Evolutionary conservation across 2,797 vertebrate genomes (phyloP), one percentile per base, ranked within the genome.

Genomic region (Octomys mimax): DNA sequence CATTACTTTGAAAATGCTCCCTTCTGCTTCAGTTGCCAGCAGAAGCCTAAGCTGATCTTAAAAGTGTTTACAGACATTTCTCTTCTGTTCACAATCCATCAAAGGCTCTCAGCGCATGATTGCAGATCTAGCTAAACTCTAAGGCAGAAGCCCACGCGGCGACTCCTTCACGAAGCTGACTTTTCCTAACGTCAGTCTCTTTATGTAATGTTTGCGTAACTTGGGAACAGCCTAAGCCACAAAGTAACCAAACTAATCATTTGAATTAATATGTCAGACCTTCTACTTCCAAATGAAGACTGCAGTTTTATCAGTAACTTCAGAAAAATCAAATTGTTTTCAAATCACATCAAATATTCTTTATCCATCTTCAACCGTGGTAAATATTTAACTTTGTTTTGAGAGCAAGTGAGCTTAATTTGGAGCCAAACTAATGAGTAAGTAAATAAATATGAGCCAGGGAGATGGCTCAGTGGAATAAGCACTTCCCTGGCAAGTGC

Each of bases 1-100:
- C 18, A 87, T 78, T 57, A 54, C 66, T 93, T 87, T 93, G 75
- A 96, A 96, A 96, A 93, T 92, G 54, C 31, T 93, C 84, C 39
- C 78, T 85, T 95, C 19, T 97, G 70, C 61, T 97, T 97, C 85
- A 87, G 36, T 86, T 87, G 82, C 36, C 10, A 75, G 24, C 73
- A 70, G 59, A 68, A 62, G 85, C 66, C 82, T 83, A 87, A 68
- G 57, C 31, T 6, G 18, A 89, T 68, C 19, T 96, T 92, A 80
- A 71, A 81, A 70, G 49, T 93, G 33, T 88, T 96, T 92, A 73
- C 46, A 90, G 81, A 85, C 31, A 59, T 83, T 83, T 24, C 89
- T 79, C 66, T 94, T 85, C 33, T 64, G 64, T 79, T 68, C 42
- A 46, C 71, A 81, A 83, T 96, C 52, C 71, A 61, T 88, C 87